Evolutionary conservation across 2,113 vertebrate genomes (phyloP).

Genomic region (Ginglymostoma cirratum): DNA sequence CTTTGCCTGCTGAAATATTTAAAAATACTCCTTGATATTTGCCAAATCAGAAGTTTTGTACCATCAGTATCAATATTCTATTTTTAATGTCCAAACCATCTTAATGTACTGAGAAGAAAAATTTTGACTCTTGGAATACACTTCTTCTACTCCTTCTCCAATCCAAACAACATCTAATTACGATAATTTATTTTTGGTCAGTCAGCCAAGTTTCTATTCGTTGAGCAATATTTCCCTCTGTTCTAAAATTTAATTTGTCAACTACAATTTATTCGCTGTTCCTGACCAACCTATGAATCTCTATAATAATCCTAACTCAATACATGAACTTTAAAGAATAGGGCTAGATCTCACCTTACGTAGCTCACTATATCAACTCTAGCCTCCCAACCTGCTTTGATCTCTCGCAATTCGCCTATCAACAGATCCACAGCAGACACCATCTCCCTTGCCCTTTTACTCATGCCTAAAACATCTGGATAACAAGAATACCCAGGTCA

Average conservation of each 20-base stretch:
- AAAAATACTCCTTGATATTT: not conserved
- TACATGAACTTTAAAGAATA: not conserved
- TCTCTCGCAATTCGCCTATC: too few species aligned
- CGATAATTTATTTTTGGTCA: not conserved
- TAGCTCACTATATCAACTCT: too few species aligned
- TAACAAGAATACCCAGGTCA: too few species aligned
- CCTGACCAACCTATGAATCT: not conserved
- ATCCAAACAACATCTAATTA: not conserved
- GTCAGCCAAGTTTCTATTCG: not conserved
- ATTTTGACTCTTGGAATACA: not conserved
- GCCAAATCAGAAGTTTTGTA: not conserved
- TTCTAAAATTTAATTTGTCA: not conserved
- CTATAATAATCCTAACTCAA: not conserved
- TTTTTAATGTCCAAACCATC: not conserved
- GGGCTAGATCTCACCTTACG: not conserved
- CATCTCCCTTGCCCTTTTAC: too few species aligned
- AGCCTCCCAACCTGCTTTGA: too few species aligned
- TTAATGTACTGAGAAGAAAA: not conserved
- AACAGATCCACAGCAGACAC: too few species aligned
- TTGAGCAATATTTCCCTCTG: not conserved
- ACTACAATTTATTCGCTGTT: not conserved
- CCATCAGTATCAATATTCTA: not conserved
- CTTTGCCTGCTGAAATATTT: not conserved
- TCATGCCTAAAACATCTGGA: too few species aligned
- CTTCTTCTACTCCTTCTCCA: not conserved